phyloP scores from a whole-genome alignment of 1,140 invertebrate species.

The Holotrichia oblita region DNA sequence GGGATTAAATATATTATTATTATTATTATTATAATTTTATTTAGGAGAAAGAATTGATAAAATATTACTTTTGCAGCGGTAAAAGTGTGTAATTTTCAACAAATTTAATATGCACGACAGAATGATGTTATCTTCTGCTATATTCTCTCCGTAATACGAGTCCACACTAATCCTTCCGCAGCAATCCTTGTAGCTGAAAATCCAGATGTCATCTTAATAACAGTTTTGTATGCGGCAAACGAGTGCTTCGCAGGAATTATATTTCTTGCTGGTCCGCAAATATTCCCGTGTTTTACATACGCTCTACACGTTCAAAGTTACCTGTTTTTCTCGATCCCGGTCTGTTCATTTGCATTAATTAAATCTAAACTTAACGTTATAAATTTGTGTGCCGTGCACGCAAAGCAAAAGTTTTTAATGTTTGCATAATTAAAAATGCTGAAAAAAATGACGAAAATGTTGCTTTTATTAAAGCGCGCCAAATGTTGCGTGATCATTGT shows the following conservation, averaged over 20 bases:
- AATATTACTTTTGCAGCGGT: too few relatives aligned
- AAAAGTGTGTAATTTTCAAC: too few relatives aligned
- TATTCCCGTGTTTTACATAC: neutral
- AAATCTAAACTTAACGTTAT: neutral
- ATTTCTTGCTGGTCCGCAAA: neutral
- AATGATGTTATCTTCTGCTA: neutral
- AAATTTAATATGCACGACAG: neutral
- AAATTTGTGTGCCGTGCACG: neutral
- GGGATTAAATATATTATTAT: too few relatives aligned
- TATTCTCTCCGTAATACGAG: neutral
- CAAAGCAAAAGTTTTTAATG: neutral
- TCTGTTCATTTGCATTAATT: slow-evolving; percentile 3
- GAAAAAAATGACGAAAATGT: too few relatives aligned
- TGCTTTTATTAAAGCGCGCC: too few relatives aligned
- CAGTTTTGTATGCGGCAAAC: slow-evolving; percentile 1
- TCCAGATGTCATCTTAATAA: slow-evolving; percentile 6
- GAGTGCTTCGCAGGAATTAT: neutral
- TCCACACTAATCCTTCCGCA: neutral
- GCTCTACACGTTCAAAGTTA: neutral
- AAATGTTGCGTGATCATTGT: too few relatives aligned
- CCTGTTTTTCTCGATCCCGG: neutral
- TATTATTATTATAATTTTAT: too few relatives aligned
- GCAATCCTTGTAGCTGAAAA: neutral
- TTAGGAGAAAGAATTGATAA: too few relatives aligned
- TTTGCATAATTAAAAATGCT: neutral